Percentiles rank a stretch among this genome's conserved stretches.
Conservation (phyloP, 2,888 invertebrate genomes). For the Ganaspis brasiliensis region DNA sequence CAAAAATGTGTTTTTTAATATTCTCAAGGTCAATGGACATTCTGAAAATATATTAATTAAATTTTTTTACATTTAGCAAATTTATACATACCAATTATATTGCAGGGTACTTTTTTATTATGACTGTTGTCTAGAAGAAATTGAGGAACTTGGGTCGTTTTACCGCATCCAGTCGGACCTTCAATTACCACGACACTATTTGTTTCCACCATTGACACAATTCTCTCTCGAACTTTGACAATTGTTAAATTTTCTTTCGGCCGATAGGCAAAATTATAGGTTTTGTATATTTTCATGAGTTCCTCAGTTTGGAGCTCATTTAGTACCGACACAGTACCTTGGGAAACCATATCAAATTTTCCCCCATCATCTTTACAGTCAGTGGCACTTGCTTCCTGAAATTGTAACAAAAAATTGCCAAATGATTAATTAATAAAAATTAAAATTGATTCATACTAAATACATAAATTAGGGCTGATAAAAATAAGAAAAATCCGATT, state of each 20-base stretch:
- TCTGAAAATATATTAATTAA: too few relatives aligned
- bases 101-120: slow-evolving; percentile 52
- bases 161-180: slow-evolving; percentile 97
- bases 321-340: slow-evolving; percentile 67
- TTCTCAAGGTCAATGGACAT: too few relatives aligned
- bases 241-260: slow-evolving; percentile 72
- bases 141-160: slow-evolving; percentile 87
- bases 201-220: slow-evolving; percentile 85
- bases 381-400: slow-evolving; percentile 42
- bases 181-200: slow-evolving; percentile 92
- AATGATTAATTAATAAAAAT: slow-evolving; percentile 20
- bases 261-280: slow-evolving; percentile 74
- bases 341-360: slow-evolving; percentile 70
- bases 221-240: slow-evolving; percentile 81
- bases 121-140: slow-evolving; percentile 52
- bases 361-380: background rate
- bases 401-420: slow-evolving; percentile 32
- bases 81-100: slow-evolving; percentile 54
- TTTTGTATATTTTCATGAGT: slow-evolving; percentile 72
- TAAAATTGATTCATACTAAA: slow-evolving; percentile 1
- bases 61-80: too few relatives aligned
- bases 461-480: too few relatives aligned
- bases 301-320: slow-evolving; percentile 63
- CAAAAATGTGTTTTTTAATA: too few relatives aligned
- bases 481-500: too few relatives aligned